These are phyloP conservation scores for Rhinatrema bivittatum DNA, from an alignment of 2,797 vertebrate species.

Conservation along the genomic window DNA sequence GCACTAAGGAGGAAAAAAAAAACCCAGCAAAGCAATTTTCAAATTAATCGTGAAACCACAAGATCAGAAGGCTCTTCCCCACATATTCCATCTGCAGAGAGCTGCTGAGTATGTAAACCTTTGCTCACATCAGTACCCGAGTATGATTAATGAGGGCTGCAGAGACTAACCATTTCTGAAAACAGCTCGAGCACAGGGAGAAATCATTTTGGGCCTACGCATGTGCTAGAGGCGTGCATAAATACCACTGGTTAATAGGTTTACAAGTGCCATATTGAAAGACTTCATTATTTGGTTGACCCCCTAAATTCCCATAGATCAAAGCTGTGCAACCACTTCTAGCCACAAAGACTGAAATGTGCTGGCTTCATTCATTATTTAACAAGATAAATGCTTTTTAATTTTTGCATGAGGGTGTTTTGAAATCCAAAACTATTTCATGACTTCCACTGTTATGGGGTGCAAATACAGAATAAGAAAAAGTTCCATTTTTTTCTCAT, in stretches of 20 bases:
- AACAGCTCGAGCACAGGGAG: constrained; percentile 39
- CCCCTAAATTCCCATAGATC: too few species aligned
- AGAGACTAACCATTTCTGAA: constrained; percentile 35
- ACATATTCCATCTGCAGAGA: constrained; percentile 26
- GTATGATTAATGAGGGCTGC: constrained; percentile 49
- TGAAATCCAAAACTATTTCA: too few species aligned
- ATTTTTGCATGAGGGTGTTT: too few species aligned
- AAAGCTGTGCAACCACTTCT: too few species aligned
- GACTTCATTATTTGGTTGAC: constrained; percentile 38
- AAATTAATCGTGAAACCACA: constrained; percentile 38
- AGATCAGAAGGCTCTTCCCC: constrained; percentile 13
- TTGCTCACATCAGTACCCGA: constrained; percentile 47
- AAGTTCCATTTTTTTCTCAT: too few species aligned
- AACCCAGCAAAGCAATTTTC: constrained; percentile 46
- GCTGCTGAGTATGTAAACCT: constrained; percentile 35
- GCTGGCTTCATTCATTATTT: too few species aligned
- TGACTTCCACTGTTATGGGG: too few species aligned
- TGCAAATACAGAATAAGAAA: too few species aligned
- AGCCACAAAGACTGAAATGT: too few species aligned
- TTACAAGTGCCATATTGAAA: constrained; percentile 44
- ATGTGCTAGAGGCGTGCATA: constrained; percentile 48
- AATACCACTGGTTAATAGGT: constrained; percentile 44
- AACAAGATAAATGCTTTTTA: too few species aligned
- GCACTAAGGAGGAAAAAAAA: constrained; percentile 33
- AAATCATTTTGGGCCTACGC: constrained; percentile 50